Conservation (phyloP, 2,888 invertebrate species). For the Stenolophus ochropezus region DNA sequence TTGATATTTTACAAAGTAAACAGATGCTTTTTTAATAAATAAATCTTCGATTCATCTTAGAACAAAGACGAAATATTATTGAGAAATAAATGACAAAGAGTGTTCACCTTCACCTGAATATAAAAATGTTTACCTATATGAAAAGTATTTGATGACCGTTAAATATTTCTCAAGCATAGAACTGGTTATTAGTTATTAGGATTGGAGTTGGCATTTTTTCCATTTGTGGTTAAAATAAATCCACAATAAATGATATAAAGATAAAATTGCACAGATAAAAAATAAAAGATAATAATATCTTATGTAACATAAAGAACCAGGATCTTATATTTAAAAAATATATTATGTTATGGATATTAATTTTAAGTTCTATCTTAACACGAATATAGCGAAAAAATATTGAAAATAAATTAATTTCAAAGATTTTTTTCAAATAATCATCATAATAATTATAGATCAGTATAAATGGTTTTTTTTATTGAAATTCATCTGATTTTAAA, state of each 20-base stretch:
- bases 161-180: background rate
- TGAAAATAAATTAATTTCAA: too few species aligned
- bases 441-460: too few species aligned
- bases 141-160: background rate
- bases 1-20: background rate
- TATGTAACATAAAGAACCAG: too few species aligned
- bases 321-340: too few species aligned
- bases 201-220: background rate
- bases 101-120: background rate
- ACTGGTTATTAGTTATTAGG: background rate
- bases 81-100: background rate
- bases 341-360: too few species aligned
- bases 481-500: too few species aligned
- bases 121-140: background rate
- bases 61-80: background rate
- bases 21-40: background rate
- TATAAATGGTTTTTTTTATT: too few species aligned
- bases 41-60: background rate
- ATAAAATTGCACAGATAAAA: too few species aligned
- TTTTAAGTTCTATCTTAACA: too few species aligned
- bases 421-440: too few species aligned
- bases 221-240: background rate
- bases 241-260: background rate
- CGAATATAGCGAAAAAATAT: too few species aligned
- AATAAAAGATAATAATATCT: too few species aligned